Base-by-base conservation (phyloP, 2,888 invertebrate species). In the Drosophila neonasuta region DNA sequence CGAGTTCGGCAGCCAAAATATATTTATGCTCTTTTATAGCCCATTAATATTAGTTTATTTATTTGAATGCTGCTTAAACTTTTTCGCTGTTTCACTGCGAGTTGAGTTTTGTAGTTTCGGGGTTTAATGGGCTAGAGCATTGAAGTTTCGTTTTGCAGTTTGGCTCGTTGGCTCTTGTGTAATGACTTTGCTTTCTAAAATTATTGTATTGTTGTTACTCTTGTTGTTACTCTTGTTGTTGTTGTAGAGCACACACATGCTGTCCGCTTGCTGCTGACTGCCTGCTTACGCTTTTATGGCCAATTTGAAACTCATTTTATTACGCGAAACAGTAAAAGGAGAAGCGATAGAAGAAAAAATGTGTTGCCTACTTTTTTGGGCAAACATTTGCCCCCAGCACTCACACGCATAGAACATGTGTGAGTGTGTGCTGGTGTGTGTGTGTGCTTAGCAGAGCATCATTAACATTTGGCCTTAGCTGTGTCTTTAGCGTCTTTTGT, bases 251-350 rank as follows among this genome's bases (percentile, higher is more conserved):
- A 24, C 44, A 58, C 52, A 63, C 52, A 58, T 60, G 58, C 39
- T 72, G 45, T 45, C 42, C 29, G 45, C 46, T 30, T 17, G 34
- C 48, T 69, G 57, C 44, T 13, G 50, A 24, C 59, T 68, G 69
- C 50, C 79, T 67, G 63, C 61, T 70, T 69, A 62, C 69, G 56
- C 74, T 69, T 80, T 84, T 80, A 80, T 78, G 80, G 75, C 84
- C 86, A 86, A 84, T 86, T 83, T 78, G 84, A 84, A 86, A 76
- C 83, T 83, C 86, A 76, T 82, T 81, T 87, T 80, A 73, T 71
- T 82, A 60, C 60, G 62, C 63, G 52, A 42, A n/a, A 55, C 29
- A 62, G 57, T 29, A 66, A 63, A 50, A 52, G 50, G 51, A 48
- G 46, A 50, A 49, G 15, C 29, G 46, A 15, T 3, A 20, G 42